Percentiles rank a stretch among this genome's conserved stretches.
phyloP scores from a whole-genome alignment of 92 coral and sea anemone species.

The Porites divaricata region DNA sequence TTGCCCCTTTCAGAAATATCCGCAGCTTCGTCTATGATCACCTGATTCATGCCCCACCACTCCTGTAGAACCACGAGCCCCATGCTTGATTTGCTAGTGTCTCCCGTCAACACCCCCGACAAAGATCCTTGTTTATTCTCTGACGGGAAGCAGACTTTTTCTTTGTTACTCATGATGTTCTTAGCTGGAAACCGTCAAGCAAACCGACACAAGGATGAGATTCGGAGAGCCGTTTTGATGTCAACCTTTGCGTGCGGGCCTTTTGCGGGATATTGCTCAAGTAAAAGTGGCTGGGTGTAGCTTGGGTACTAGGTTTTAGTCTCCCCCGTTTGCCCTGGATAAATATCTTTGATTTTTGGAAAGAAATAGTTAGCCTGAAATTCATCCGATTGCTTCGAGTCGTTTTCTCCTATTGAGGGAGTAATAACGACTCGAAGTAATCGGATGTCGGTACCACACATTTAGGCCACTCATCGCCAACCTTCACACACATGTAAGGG shows the following conservation, averaged over 20 bases:
- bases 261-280: background rate
- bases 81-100: conserved; percentile 27
- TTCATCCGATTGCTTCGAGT: too few species aligned
- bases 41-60: conserved; percentile 73
- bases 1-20: conserved; percentile 66
- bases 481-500: too few species aligned
- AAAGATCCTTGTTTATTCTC: conserved; percentile 61
- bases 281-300: background rate
- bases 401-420: too few species aligned
- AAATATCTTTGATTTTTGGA: too few species aligned
- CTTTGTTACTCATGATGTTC: conserved; percentile 33
- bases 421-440: too few species aligned
- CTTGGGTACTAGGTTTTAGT: conserved; percentile 2
- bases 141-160: conserved; percentile 50
- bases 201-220: background rate
- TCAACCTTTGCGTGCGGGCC: too few species aligned
- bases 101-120: conserved; percentile 58
- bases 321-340: too few species aligned
- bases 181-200: background rate
- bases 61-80: conserved; percentile 71
- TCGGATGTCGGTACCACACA: too few species aligned
- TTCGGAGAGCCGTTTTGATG: background rate
- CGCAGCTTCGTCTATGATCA: conserved; percentile 57
- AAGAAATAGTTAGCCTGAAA: too few species aligned
- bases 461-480: too few species aligned